Evolutionary conservation across 2,888 invertebrate species (phyloP), one percentile per base, ranked within the genome.

Genomic region (Invenusta paracnida): DNA sequence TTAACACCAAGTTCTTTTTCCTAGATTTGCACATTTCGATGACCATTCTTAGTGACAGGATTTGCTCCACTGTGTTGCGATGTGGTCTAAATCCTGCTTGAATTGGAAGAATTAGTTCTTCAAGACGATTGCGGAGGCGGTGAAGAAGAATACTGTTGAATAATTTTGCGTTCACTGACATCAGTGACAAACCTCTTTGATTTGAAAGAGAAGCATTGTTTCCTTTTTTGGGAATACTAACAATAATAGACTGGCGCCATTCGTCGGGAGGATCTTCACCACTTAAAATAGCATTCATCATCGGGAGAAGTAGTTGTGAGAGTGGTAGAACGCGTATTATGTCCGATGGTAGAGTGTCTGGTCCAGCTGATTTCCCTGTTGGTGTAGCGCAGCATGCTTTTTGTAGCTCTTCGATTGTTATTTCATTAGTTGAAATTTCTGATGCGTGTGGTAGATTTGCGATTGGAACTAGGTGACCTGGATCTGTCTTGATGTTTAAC

Each of bases 21-120:
- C 73, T 73, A n/a, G 73, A 73, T 73, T 73, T 73, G 73, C 73
- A 73, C 73, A 73, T 23, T n/a, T 73, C 73, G 73, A 23, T 73
- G 73, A 73, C 25, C 73, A 73, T n/a, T 73, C 17, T 5, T 73
- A 73, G 73, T n/a, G 73, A 73, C 73, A 73, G 73, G 11, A 73
- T 73, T 73, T 73, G 73, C 11, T 73, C 73, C 11, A 73, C 73
- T 23, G 73, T 73, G 73, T 73, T 23, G 25, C 11, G 17, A 5
- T 5, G 25, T 73, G 73, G 25, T 48, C 48, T 5, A 23, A 73
- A 73, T 73, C 73, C 73, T n/a, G 73, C 25, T 23, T 73, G 73
- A 73, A 73, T n/a, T 23, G 73, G 25, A 23, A 73, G 11, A n/a
- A 73, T 5, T 23, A 73, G 5, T 73, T 73, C 73, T 73, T 73